Conservation (phyloP, 2,797 vertebrate genomes). For the Centroberyx gerrardi region DNA sequence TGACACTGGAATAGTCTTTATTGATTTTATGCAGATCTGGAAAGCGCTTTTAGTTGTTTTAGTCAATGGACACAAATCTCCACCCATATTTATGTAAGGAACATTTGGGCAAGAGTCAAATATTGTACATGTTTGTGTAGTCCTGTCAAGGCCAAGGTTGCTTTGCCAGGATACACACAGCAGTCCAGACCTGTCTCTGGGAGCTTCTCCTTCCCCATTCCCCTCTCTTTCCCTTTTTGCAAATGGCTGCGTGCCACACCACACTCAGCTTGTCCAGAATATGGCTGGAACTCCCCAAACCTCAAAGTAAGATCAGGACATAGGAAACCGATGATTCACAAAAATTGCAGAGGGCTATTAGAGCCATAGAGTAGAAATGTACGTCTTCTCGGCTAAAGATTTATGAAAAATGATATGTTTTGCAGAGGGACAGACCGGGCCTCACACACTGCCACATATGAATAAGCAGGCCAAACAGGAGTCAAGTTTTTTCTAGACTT, state of each 20-base stretch:
- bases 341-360: conserved; percentile 48
- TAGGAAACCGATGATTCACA: conserved; percentile 62
- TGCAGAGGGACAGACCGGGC: neutral
- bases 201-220: conserved; percentile 31
- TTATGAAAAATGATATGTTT: conserved; percentile 16
- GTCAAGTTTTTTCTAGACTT: neutral
- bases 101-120: conserved; percentile 52
- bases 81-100: conserved; percentile 56
- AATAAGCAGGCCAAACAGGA: neutral
- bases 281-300: conserved; percentile 63
- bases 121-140: conserved; percentile 60
- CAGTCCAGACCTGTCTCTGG: conserved; percentile 53
- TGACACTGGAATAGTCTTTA: conserved; percentile 14
- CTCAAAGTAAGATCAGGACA: conserved; percentile 55
- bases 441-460: conserved; percentile 16
- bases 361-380: conserved; percentile 37
- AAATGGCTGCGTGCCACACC: conserved; percentile 65
- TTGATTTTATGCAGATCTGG: conserved; percentile 43
- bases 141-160: conserved; percentile 54
- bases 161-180: conserved; percentile 68
- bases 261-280: conserved; percentile 60
- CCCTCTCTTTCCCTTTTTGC: conserved; percentile 29
- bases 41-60: conserved; percentile 37
- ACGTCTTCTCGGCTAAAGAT: conserved; percentile 18
- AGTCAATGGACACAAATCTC: conserved; percentile 37